A percentile compares a stretch with the other conserved stretches of the same genome.
Evolutionary conservation across 2,113 vertebrate species (phyloP).

Genomic region (Casuarius casuarius): DNA sequence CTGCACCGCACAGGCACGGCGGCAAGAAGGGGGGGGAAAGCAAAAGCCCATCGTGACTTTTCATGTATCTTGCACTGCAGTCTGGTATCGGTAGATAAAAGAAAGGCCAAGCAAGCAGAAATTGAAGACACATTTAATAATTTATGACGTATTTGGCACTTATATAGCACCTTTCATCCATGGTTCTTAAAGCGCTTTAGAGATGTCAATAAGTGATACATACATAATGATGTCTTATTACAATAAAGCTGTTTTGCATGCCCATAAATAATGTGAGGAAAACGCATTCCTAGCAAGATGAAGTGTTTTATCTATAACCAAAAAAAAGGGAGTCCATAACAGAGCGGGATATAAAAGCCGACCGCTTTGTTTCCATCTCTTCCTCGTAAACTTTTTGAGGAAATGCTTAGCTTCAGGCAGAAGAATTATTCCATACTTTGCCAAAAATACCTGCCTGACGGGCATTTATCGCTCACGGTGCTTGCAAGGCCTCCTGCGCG

Average conservation of each 20-base stretch:
- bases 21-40: neutral
- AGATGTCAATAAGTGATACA: slow-evolving; percentile 34
- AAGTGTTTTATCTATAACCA: neutral
- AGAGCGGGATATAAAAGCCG: neutral
- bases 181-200: slow-evolving; percentile 28
- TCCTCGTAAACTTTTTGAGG: neutral
- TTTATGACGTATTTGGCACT: slow-evolving; percentile 22
- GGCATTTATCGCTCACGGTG: neutral
- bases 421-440: neutral
- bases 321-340: neutral
- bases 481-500: neutral
- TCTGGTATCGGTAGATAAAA: slow-evolving; percentile 5
- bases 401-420: neutral
- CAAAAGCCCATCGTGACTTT: neutral
- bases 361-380: neutral
- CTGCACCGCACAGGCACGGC: neutral
- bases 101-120: neutral
- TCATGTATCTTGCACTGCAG: neutral
- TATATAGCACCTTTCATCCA: slow-evolving; percentile 26
- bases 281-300: neutral
- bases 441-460: neutral
- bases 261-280: slow-evolving; percentile 1
- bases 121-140: slow-evolving; percentile 41
- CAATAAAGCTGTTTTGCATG: slow-evolving; percentile 21
- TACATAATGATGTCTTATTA: neutral